Percentiles rank a stretch among this genome's conserved stretches.
Evolutionary conservation across 2,113 vertebrate genomes (phyloP).

Genomic region (Origma solitaria): DNA sequence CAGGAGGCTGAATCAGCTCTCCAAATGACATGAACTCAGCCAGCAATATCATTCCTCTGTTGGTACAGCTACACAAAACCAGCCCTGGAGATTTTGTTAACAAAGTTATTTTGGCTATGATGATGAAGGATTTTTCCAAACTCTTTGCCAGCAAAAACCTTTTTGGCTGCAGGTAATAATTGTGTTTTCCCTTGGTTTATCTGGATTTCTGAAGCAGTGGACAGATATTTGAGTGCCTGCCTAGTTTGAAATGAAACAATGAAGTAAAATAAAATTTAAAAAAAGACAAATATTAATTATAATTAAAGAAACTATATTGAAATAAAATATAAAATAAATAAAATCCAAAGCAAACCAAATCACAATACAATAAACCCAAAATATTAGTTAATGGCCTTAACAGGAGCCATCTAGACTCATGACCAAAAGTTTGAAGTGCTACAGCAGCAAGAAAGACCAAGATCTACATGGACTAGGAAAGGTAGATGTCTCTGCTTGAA

Average conservation of each 20-base stretch:
- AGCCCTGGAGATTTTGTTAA: background rate
- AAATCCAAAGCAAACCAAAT: background rate
- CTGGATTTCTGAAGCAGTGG: background rate
- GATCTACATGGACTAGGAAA: background rate
- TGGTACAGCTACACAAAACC: rapidly evolving
- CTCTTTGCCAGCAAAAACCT: background rate
- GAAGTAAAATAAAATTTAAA: background rate
- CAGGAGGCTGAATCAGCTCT: background rate
- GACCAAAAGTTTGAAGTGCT: background rate
- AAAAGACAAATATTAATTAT: background rate
- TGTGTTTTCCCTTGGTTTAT: background rate
- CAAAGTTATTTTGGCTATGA: background rate
- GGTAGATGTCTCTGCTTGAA: background rate
- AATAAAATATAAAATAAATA: background rate
- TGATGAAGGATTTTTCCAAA: background rate
- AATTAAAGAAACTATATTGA: background rate
- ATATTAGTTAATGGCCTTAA: background rate
- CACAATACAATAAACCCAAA: background rate
- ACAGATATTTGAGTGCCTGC: background rate
- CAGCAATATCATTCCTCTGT: background rate
- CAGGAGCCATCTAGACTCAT: background rate
- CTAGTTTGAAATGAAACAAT: background rate
- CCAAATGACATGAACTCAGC: background rate
- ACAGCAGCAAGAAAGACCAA: background rate
- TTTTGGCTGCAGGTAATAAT: background rate